Conservation (phyloP, 2,797 vertebrate species). For the Rousettus madagascariensis region DNA sequence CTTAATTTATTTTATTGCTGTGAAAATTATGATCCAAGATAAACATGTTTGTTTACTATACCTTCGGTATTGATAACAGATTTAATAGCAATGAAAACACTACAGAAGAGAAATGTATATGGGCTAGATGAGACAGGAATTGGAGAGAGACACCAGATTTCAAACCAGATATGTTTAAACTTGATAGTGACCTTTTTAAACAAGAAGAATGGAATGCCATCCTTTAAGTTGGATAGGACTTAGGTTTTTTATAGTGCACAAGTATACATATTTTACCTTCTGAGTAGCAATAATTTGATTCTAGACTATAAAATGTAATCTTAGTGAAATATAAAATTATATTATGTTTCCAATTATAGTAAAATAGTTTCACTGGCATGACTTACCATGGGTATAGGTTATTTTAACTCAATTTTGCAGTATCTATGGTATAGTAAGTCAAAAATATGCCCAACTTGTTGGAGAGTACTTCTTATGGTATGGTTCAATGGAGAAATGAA, state of each 20-base stretch:
- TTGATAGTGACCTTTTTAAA: constrained; percentile 7
- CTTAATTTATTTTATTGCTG: constrained; percentile 12
- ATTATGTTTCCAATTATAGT: not conserved
- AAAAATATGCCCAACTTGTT: not conserved
- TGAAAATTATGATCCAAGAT: constrained; percentile 41
- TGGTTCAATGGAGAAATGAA: constrained; percentile 38
- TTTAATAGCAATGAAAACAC: constrained; percentile 44
- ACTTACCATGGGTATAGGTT: not conserved
- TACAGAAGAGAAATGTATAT: constrained; percentile 32
- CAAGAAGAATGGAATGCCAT: not conserved
- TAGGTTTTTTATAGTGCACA: not conserved
- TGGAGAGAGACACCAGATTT: constrained; percentile 2
- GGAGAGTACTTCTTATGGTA: not conserved
- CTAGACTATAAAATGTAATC: not conserved
- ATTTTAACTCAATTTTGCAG: not conserved
- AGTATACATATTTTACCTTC: not conserved
- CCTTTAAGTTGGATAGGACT: not conserved
- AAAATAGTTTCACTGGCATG: constrained; percentile 34
- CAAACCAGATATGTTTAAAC: not conserved
- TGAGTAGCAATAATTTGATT: constrained; percentile 27
- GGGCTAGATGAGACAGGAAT: not conserved
- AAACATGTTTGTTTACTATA: not conserved
- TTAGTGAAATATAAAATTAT: constrained; percentile 43
- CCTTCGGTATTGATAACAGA: constrained; percentile 7
- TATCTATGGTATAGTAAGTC: not conserved